Evolutionary conservation across 2,888 invertebrate genomes (phyloP), one percentile per base, ranked within the genome.

Genomic region (Disparrhopalites patrizii): DNA sequence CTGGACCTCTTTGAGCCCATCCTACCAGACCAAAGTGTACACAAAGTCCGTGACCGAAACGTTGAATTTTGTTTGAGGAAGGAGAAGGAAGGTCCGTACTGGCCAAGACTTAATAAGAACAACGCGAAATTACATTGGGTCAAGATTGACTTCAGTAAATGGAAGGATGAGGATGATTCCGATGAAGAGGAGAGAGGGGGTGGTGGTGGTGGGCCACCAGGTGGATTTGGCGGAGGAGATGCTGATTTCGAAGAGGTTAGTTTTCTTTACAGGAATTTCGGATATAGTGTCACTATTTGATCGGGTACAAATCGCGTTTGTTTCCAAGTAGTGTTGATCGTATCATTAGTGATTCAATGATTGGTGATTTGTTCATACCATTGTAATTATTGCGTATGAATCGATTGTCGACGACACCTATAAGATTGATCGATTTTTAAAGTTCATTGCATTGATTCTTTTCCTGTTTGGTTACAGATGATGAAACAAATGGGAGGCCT

Each of bases 121-220:
- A 89, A 87, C 77, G 88, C 87, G 80, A 96, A 96, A 82, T 87
- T 88, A 76, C 95, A 95, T 79, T 97, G 95, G 88, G 84, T 98
- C 76, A 97, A 96, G 83, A 89, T 95, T 76, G 97, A 98, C 79
- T 99, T 98, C 80, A 91, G 93, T 79, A 95, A 95, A 82, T 98
- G 96, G 97, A 88, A 87, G 81, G 97, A 97, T 82, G 97, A 98
- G 81, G 93, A 93, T 77, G 96, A 96, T 69, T 92, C 90, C 62
- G 92, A 89, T 10, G 90, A 90, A 75, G 93, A 92, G 74, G 85
- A 67, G 63, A 77, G 75, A 54, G 81, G 78, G 67, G 72, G 68
- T 13, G 75, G 67, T 18, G 76, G 54, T 25, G 62, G 58, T 20
- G 47, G 30, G 3, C 20, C 27, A 10, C 66, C 58, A 15, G 65